Conservation (phyloP, 2,797 vertebrate genomes). For the Phrynocephalus forsythii region DNA sequence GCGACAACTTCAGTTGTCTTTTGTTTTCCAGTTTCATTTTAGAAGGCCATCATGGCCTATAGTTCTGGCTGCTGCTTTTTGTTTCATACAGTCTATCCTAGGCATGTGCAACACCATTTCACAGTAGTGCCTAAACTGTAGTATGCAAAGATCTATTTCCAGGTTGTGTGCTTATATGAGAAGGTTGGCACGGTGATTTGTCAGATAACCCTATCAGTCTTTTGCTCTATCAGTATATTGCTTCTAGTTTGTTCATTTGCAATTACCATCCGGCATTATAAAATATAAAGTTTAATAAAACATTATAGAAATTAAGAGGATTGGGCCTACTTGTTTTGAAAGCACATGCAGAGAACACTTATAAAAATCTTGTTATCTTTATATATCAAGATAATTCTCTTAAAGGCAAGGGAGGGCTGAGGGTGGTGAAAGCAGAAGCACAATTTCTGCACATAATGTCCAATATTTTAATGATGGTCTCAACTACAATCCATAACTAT, state of each 20-base stretch:
- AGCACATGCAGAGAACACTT: conserved; percentile 23
- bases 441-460: conserved; percentile 68
- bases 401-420: conserved; percentile 70
- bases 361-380: conserved; percentile 1
- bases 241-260: conserved; percentile 24
- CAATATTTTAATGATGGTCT: conserved; percentile 75
- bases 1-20: background rate
- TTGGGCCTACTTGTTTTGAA: conserved; percentile 64
- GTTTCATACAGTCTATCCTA: conserved; percentile 50
- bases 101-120: background rate
- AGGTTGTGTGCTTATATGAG: conserved; percentile 40
- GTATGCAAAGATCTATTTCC: background rate
- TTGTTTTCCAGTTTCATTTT: conserved; percentile 48
- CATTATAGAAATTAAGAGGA: conserved; percentile 26
- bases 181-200: conserved; percentile 12
- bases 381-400: conserved; percentile 4
- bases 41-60: conserved; percentile 55
- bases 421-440: conserved; percentile 70
- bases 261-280: conserved; percentile 39
- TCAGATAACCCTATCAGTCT: background rate
- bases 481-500: conserved; percentile 76
- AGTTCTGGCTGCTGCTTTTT: conserved; percentile 48
- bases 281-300: conserved; percentile 38
- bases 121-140: background rate
- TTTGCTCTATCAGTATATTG: conserved; percentile 2